Evolutionary conservation across 2,888 invertebrate species (phyloP).

Genomic region (Dusona sp.): DNA sequence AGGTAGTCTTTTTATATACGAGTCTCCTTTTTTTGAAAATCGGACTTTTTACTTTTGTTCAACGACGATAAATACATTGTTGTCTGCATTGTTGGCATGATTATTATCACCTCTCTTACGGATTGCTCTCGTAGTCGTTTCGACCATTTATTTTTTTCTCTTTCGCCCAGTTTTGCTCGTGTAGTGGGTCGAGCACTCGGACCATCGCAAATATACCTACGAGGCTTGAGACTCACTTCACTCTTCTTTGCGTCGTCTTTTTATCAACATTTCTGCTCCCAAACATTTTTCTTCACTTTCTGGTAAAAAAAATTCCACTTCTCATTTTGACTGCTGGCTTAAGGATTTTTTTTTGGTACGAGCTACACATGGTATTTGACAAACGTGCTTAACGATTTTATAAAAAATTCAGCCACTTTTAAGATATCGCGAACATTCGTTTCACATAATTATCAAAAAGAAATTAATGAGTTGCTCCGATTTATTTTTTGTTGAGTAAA

Average conservation of each 20-base stretch:
- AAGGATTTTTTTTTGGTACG: too few species aligned
- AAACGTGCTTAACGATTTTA: too few species aligned
- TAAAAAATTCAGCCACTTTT: too few species aligned
- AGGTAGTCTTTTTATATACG: not conserved
- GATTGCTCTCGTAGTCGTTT: slow-evolving; percentile 63
- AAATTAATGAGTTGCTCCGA: too few species aligned
- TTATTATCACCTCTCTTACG: slow-evolving; percentile 66
- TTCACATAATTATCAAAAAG: too few species aligned
- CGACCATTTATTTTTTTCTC: slow-evolving; percentile 20
- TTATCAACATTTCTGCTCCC: slow-evolving; percentile 1
- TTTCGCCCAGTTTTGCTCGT: slow-evolving; percentile 74
- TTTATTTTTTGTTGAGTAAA: too few species aligned
- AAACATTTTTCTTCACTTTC: not conserved
- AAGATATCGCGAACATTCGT: too few species aligned
- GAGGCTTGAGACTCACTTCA: not conserved
- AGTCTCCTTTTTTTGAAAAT: not conserved
- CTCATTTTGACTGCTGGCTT: too few species aligned
- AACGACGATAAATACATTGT: slow-evolving; percentile 68
- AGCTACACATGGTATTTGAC: too few species aligned
- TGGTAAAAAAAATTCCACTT: too few species aligned
- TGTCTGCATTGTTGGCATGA: slow-evolving; percentile 66
- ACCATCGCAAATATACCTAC: slow-evolving; percentile 75
- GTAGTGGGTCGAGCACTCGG: slow-evolving; percentile 75
- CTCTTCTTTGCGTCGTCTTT: slow-evolving; percentile 54
- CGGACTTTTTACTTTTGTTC: not conserved